These are phyloP conservation scores for Anseranas semipalmata DNA, from an alignment of 2,113 vertebrate genomes.

Conservation along the genomic window DNA sequence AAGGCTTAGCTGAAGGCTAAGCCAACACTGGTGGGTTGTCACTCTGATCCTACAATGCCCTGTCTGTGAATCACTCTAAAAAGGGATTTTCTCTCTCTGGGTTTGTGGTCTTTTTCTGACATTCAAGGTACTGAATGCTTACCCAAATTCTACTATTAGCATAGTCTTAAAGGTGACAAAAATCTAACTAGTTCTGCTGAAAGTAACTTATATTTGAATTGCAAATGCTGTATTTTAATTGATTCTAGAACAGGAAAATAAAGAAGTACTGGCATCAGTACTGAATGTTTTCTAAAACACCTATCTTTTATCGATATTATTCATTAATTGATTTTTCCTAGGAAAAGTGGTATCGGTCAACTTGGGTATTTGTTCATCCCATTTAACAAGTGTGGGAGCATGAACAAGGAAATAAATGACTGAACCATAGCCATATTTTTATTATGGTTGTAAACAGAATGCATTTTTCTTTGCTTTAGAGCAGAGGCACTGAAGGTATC, in stretches of 20 bases:
- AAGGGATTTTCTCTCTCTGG: background rate
- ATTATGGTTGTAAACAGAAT: background rate
- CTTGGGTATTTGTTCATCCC: background rate
- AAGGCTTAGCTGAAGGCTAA: too few species aligned
- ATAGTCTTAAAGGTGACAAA: background rate
- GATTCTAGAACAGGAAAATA: background rate
- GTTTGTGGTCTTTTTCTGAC: background rate
- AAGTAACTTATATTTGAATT: background rate
- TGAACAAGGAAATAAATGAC: background rate
- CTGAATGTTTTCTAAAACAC: background rate
- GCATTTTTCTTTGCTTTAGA: conserved; percentile 73
- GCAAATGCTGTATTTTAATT: background rate
- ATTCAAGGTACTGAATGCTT: background rate
- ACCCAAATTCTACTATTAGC: background rate
- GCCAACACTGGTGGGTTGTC: background rate
- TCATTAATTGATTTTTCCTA: background rate
- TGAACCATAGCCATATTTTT: background rate
- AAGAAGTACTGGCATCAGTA: background rate
- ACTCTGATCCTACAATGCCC: background rate
- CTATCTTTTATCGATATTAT: too few species aligned
- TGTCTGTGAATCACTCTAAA: background rate
- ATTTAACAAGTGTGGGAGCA: background rate
- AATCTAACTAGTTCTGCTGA: background rate
- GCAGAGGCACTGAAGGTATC: conserved; percentile 93
- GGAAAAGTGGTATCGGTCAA: background rate